A percentile compares a stretch with the other conserved stretches of the same genome.
These are phyloP conservation scores for Beris chalybata DNA, from an alignment of 2,888 invertebrate species.

Conservation along the genomic window DNA sequence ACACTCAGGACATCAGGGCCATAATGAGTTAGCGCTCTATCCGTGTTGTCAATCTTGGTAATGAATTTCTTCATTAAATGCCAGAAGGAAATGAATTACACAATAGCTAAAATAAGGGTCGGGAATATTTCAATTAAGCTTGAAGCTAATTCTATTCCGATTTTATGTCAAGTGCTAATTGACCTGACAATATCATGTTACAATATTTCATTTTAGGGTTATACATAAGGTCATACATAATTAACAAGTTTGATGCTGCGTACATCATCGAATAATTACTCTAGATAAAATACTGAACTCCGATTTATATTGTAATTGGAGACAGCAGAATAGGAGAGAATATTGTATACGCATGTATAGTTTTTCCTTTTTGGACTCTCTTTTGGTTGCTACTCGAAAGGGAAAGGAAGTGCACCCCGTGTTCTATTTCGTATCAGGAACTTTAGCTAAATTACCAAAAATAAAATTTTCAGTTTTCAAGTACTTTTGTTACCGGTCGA, in stretches of 20 bases:
- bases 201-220: neutral
- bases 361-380: no score
- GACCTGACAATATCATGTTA: neutral
- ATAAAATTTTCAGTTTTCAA: no score
- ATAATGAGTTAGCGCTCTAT: neutral
- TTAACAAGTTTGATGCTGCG: neutral
- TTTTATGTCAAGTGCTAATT: neutral
- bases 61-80: conserved; percentile 15
- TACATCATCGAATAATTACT: neutral
- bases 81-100: neutral
- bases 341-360: no score
- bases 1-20: no score
- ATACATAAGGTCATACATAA: neutral
- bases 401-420: no score
- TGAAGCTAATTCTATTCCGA: neutral
- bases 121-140: neutral
- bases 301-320: no score
- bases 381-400: no score
- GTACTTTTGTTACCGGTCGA: no score
- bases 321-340: no score
- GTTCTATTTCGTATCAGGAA: no score
- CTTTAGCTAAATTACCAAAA: no score
- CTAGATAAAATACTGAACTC: no score
- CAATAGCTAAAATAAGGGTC: neutral
- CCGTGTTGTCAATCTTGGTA: neutral